Percentiles rank a stretch among this genome's conserved stretches.
Evolutionary conservation across 2,113 vertebrate genomes (phyloP).

Genomic region (Chamaetylas fuelleborni): DNA sequence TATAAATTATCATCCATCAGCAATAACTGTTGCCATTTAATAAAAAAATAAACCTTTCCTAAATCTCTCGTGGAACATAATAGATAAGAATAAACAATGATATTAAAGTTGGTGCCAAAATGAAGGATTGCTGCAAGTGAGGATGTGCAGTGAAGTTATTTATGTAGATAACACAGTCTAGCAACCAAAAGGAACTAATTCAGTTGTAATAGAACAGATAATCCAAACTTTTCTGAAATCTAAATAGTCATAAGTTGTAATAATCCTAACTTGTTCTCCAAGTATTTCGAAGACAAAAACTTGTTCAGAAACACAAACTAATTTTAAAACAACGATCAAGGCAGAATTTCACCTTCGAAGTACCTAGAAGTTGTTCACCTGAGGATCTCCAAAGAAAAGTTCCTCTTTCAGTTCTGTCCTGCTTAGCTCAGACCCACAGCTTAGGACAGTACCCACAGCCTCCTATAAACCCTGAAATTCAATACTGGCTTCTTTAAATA

Average conservation of each 20-base stretch:
- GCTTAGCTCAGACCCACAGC: not conserved
- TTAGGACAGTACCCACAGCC: not conserved
- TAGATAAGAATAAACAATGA: slow-evolving; percentile 68
- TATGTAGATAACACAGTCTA: slow-evolving; percentile 1
- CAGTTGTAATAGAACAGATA: slow-evolving; percentile 40
- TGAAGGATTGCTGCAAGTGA: slow-evolving; percentile 28
- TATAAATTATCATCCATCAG: slow-evolving; percentile 72
- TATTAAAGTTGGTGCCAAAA: slow-evolving; percentile 59
- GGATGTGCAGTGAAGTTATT: slow-evolving; percentile 29
- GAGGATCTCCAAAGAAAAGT: not conserved
- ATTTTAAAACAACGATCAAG: not conserved
- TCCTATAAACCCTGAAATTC: not conserved
- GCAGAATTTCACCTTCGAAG: not conserved
- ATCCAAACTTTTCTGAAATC: slow-evolving; percentile 45
- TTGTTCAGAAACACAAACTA: not conserved
- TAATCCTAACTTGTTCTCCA: not conserved
- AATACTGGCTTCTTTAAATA: not conserved
- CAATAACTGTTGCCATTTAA: slow-evolving; percentile 74
- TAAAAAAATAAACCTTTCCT: slow-evolving; percentile 71
- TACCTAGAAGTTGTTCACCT: not conserved
- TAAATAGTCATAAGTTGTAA: not conserved
- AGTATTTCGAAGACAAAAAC: slow-evolving; percentile 21
- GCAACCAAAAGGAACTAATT: slow-evolving; percentile 46
- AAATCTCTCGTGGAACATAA: slow-evolving; percentile 53
- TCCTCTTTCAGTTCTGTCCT: not conserved